These are phyloP conservation scores for Babyrousa celebensis DNA, from an alignment of 2,797 vertebrate species.

Conservation along the genomic window DNA sequence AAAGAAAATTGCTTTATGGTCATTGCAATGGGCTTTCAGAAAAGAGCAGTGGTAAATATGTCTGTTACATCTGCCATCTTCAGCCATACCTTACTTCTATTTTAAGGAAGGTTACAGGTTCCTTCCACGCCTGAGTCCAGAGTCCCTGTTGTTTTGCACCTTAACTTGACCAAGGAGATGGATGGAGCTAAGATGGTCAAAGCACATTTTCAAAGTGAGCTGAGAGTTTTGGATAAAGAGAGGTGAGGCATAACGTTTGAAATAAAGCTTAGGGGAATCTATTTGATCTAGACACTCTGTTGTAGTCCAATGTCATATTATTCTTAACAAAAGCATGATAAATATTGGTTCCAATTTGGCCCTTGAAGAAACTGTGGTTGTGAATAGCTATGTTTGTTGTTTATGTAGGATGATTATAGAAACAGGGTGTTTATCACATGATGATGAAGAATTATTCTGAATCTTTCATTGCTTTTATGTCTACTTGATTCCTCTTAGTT, in stretches of 20 bases:
- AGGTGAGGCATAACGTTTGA: neutral
- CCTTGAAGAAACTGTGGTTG: neutral
- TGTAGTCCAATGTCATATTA: neutral
- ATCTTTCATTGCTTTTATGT: neutral
- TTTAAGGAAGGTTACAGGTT: neutral
- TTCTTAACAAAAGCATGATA: neutral
- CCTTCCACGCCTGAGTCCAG: neutral
- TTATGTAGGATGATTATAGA: neutral
- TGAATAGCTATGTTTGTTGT: neutral
- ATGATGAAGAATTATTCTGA: neutral
- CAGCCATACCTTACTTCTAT: neutral
- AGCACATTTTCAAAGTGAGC: constrained; percentile 27
- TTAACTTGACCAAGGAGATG: neutral
- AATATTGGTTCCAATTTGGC: neutral
- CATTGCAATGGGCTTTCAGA: constrained; percentile 26
- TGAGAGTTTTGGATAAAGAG: neutral
- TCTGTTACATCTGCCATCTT: neutral
- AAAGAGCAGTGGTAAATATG: constrained; percentile 14
- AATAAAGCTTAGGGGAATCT: neutral
- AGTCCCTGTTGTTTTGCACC: neutral
- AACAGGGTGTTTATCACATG: neutral
- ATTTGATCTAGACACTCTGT: neutral
- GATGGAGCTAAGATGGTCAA: neutral
- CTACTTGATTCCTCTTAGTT: neutral
- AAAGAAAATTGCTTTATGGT: neutral